These are phyloP conservation scores for Huso huso DNA, from an alignment of 2,797 vertebrate genomes.

Conservation along the genomic window DNA sequence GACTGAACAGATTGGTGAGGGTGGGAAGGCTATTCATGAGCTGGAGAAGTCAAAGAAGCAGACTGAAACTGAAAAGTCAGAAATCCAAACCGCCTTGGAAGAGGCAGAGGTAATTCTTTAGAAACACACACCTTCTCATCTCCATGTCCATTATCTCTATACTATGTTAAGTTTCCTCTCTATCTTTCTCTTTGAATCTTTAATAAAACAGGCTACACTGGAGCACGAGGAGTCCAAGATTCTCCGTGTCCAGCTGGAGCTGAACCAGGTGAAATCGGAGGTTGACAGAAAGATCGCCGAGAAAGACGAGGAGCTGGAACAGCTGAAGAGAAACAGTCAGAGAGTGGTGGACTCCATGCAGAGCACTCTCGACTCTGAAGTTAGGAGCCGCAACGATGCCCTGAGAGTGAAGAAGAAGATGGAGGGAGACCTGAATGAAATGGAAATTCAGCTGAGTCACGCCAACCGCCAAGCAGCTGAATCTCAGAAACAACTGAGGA, in stretches of 20 bases:
- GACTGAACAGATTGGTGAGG: no score
- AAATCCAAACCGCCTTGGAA: no score
- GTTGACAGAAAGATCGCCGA: conserved; percentile 54
- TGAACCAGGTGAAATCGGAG: conserved; percentile 59
- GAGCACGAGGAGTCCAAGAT: conserved; percentile 64
- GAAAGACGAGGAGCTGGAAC: conserved; percentile 64
- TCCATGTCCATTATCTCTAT: no score
- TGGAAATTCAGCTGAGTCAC: conserved; percentile 60
- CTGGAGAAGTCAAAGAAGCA: no score
- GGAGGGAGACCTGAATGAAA: conserved; percentile 54
- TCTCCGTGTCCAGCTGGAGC: conserved; percentile 53
- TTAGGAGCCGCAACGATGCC: conserved; percentile 57
- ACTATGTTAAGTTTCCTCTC: no score
- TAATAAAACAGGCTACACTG: conserved; percentile 44
- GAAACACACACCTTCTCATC: no score
- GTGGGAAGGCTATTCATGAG: no score
- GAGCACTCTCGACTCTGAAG: conserved; percentile 35
- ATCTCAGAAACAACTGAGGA: conserved; percentile 56
- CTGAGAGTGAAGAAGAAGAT: conserved; percentile 63
- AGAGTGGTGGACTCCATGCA: no score
- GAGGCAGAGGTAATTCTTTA: no score
- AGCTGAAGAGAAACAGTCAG: conserved; percentile 24
- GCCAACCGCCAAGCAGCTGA: conserved; percentile 52
- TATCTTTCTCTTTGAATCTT: no score
- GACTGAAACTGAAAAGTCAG: no score